Conservation (phyloP, 37 sponge, comb jelly and placozoan species). For the Oscarella lobularis region DNA sequence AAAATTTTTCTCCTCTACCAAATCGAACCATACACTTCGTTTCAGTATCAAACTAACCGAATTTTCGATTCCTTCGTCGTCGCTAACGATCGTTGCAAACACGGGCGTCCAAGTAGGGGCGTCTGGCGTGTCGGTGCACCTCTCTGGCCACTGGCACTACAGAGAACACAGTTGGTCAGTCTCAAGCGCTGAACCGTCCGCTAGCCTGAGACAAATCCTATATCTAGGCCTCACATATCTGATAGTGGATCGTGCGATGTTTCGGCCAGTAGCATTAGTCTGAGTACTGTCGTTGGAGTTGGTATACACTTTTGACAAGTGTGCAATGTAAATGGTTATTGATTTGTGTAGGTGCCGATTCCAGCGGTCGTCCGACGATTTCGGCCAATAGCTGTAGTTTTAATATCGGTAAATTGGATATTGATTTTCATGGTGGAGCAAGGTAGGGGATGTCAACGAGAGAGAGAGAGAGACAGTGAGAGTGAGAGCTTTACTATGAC, state of each 20-base stretch:
- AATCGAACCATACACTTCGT: no score
- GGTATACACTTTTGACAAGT: background rate
- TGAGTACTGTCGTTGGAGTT: slow-evolving; percentile 17
- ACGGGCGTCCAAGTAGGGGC: slow-evolving; percentile 42
- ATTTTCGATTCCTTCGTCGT: slow-evolving; percentile 50
- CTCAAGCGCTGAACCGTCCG: no score
- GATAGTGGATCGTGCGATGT: slow-evolving; percentile 59
- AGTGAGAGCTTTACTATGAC: background rate
- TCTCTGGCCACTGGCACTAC: slow-evolving; percentile 73
- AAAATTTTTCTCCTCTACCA: no score
- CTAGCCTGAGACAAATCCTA: no score
- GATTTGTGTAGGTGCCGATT: slow-evolving; percentile 31
- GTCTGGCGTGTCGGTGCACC: slow-evolving; percentile 31
- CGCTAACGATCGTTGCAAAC: slow-evolving; percentile 21
- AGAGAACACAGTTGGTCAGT: slow-evolving; percentile 43
- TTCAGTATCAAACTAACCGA: slow-evolving; percentile 43
- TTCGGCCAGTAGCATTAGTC: slow-evolving; percentile 26
- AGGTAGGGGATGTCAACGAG: slow-evolving; percentile 65
- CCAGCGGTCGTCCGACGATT: slow-evolving; percentile 56
- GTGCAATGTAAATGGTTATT: background rate
- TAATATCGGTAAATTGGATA: slow-evolving; percentile 50
- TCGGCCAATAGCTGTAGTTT: slow-evolving; percentile 37
- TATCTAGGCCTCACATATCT: slow-evolving; percentile 42
- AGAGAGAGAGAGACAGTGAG: slow-evolving; percentile 45
- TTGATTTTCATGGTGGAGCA: slow-evolving; percentile 79